Evolutionary conservation across 2,888 invertebrate genomes (phyloP), one percentile per base, ranked within the genome.

Genomic region (Lasius fuliginosus): DNA sequence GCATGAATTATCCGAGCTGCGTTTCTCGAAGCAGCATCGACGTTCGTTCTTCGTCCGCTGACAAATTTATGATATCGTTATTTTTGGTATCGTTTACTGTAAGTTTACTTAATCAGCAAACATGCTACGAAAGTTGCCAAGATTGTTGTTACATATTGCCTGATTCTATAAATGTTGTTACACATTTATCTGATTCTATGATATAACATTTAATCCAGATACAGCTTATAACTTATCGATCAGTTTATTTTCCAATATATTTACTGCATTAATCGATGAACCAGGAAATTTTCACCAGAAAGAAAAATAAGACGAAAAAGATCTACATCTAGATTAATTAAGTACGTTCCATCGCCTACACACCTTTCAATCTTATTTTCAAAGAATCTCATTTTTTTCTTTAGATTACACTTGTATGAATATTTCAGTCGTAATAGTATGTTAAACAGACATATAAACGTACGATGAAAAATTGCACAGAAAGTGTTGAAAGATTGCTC

Each of bases 1-100:
- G 60, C 33, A 71, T 84, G 86, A 84, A 84, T 86, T 82, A 84
- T 83, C 33, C 4, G 2, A n/a, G n/a, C 23, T 33, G 2, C n/a
- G 8, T 60, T 58, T 46, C 46, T 68, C 77, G 58, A 60, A 36
- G 30, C 74, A 27, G 8, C 18, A n/a, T 71, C 73, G 40, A 15
- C 8, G 3, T 27, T 75, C 27, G 27, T 42, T 18, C n/a, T 42
- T 12, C 5, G 46, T 30, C 3, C 23, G 15, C 18, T 8, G 56
- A 68, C 23, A 27, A 65, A 76, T 74, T 62, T 74, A 65, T 30
- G n/a, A 53, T 18, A 36, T 27, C 18, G 67, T 40, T 12, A 77
- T 56, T 56, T 68, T 27, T 36, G 8, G 4, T n/a, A 53, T 76
- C 40, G 40, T 60, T 60, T 74, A n/a, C 62, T n/a, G 23, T 68